Percentiles rank a stretch among this genome's conserved stretches.
These are phyloP conservation scores for Atractosteus spatula DNA, from an alignment of 2,113 vertebrate species.

Conservation along the genomic window DNA sequence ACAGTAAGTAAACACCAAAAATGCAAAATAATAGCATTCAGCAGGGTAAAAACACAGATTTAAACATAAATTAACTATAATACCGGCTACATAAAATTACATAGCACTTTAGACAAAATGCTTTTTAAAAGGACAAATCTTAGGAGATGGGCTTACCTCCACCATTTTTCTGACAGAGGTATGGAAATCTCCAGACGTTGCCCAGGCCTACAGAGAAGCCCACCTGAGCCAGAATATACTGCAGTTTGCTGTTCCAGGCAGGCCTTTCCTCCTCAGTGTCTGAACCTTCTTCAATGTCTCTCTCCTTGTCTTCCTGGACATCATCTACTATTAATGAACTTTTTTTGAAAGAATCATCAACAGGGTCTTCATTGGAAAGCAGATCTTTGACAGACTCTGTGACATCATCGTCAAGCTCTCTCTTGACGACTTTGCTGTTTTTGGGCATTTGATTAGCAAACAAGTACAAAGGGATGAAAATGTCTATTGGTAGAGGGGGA, in stretches of 20 bases:
- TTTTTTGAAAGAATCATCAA: conserved; percentile 91
- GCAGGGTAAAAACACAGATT: too few species aligned
- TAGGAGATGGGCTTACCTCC: conserved; percentile 77
- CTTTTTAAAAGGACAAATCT: not conserved
- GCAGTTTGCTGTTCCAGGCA: conserved; percentile 94
- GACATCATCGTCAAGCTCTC: conserved; percentile 93
- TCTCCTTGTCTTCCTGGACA: conserved; percentile 72
- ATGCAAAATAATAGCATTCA: too few species aligned
- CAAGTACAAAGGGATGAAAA: conserved; percentile 43
- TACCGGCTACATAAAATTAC: too few species aligned
- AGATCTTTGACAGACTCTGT: conserved; percentile 94
- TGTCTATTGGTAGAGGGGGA: conserved; percentile 40
- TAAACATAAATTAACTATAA: too few species aligned
- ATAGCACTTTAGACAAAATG: too few species aligned
- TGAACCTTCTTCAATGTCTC: conserved; percentile 74
- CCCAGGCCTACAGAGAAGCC: conserved; percentile 97
- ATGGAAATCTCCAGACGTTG: conserved; percentile 97
- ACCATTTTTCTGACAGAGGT: conserved; percentile 97
- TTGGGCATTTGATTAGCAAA: conserved; percentile 89
- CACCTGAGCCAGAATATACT: conserved; percentile 96
- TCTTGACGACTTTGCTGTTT: conserved; percentile 93
- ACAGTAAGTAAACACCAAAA: too few species aligned
- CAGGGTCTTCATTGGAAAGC: conserved; percentile 90
- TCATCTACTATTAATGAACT: conserved; percentile 82
- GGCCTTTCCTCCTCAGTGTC: conserved; percentile 84